Evolutionary conservation across 2,113 vertebrate genomes (phyloP).

Genomic region (Protobothrops mucrosquamatus): DNA sequence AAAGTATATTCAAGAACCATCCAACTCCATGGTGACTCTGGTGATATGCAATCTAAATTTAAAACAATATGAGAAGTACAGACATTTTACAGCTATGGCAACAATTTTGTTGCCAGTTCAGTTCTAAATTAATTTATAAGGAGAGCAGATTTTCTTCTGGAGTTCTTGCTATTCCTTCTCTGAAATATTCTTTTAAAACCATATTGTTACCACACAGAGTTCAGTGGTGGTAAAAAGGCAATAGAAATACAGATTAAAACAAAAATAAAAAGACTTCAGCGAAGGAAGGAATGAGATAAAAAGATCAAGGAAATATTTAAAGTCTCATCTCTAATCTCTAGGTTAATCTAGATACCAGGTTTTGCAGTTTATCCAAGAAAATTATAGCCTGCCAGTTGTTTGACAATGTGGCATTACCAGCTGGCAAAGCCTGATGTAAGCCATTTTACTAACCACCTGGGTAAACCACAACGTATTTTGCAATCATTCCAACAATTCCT

Average conservation of each 20-base stretch:
- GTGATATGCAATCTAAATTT: background rate
- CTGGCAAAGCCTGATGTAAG: background rate
- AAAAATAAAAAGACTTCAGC: background rate
- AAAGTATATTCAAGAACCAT: background rate
- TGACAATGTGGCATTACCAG: background rate
- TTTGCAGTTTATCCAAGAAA: background rate
- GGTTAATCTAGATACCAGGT: background rate
- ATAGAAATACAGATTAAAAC: background rate
- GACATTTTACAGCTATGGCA: background rate
- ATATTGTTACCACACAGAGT: background rate
- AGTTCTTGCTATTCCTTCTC: background rate
- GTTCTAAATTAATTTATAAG: background rate
- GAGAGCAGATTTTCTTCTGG: background rate
- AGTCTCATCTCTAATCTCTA: background rate
- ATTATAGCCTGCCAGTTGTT: background rate
- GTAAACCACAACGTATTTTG: background rate
- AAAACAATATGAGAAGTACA: background rate
- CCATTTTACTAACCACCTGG: background rate
- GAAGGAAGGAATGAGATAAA: background rate
- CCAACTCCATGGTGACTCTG: background rate
- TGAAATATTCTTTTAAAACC: background rate
- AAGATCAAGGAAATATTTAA: background rate
- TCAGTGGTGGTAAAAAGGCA: background rate
- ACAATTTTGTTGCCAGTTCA: background rate
- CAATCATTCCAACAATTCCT: background rate